Base-by-base conservation (phyloP, 2,113 vertebrate genomes). In the Morone chrysops region DNA sequence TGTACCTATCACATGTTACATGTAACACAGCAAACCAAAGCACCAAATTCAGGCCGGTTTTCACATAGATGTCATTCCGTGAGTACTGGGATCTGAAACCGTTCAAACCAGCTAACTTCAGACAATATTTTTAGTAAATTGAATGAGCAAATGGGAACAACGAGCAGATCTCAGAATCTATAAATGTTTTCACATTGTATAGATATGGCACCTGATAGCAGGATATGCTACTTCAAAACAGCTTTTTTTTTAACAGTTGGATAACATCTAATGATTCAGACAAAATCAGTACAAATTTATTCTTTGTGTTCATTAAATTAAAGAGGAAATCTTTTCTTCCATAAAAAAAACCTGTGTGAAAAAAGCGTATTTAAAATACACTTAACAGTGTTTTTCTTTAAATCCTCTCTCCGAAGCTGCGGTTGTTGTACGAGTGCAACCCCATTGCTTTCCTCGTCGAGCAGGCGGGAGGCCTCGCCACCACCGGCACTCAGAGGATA, bases 371-470 rank as follows among this genome's bases (percentile, higher is more conserved):
- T 25, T 25, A 25, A 25, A 25, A 25, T 8, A 38, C 36, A 20
- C 9, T 11, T 41, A 12, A 41, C 60, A 0, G 20, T 54, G 22
- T 62, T 48, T 73, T 53, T 60, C 13, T 47, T 36, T 11, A 4
- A 10, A 20, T 18, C 31, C 51, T 56, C 7, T 16, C 65, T 7
- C 8, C 8, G 2, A 48, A 67, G 98, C 96, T 99, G 69, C 95
- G 98, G 61, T 95, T 99, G 81, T 93, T 99, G 85, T 99, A 99
- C 0, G 98, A 99, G 87, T 99, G 98, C 92, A 99, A 99, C 91
- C 98, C 98, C n/a, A 97, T 99, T 73, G 97, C 98, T 75, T 99
- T 96, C 93, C 95, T 99, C 82, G 95, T 99, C 0, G 98, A 99
- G 92, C 98, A 99, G 93, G 97, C 97, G 0, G 98, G 98, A 0